Percentiles rank a stretch among this genome's conserved stretches.
Evolutionary conservation across 2,888 invertebrate genomes (phyloP).

Genomic region (Cetonia aurata): DNA sequence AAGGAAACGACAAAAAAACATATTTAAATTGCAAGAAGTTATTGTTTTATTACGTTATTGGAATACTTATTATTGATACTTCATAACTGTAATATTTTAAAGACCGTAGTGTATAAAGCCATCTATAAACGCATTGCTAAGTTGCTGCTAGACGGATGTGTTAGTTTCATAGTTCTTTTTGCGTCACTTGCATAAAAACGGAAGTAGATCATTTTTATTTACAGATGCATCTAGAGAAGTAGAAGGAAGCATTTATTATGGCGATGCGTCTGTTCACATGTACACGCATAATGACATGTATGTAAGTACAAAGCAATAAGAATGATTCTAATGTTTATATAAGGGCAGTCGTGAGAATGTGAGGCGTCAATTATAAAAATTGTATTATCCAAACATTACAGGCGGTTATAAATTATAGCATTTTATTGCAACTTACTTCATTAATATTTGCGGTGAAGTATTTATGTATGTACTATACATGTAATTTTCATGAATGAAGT

Average conservation of each 20-base stretch:
- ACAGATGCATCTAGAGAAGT: constrained; percentile 34
- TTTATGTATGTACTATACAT: too few species aligned
- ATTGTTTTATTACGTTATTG: constrained; percentile 30
- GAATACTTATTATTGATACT: constrained; percentile 4
- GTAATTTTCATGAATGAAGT: too few species aligned
- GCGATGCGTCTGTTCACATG: constrained; percentile 17
- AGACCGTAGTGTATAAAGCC: constrained; percentile 12
- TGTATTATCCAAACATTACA: too few species aligned
- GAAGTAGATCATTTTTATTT: constrained; percentile 41
- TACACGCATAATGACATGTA: constrained; percentile 13
- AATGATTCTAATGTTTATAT: too few species aligned
- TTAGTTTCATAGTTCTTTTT: constrained; percentile 31
- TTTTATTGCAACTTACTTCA: too few species aligned
- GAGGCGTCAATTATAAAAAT: too few species aligned
- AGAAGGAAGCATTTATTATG: constrained; percentile 33
- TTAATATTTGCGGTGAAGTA: too few species aligned
- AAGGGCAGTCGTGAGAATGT: too few species aligned
- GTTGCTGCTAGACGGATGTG: constrained; percentile 27
- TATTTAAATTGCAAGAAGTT: constrained; percentile 10
- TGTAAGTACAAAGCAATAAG: too few species aligned
- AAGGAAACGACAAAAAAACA: constrained; percentile 37
- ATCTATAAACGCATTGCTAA: constrained; percentile 18
- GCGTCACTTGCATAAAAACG: constrained; percentile 40
- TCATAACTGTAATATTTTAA: constrained; percentile 20
- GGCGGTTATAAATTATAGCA: too few species aligned